Evolutionary conservation across 2,797 vertebrate species (phyloP), one percentile per base, ranked within the genome.

Genomic region (Decapterus maruadsi): DNA sequence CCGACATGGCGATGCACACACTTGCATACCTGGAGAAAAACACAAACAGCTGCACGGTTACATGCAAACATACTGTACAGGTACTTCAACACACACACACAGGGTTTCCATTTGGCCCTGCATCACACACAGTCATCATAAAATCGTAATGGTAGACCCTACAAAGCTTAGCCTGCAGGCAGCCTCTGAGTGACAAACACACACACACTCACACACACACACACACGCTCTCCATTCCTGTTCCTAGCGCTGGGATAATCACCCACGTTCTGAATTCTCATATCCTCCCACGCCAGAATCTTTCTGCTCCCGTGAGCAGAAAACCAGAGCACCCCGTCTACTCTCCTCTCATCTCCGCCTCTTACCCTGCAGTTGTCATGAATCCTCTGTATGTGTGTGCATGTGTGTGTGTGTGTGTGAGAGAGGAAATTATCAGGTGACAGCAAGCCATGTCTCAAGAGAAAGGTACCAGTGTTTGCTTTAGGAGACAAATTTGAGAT

Each of bases 291-390:
- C 87, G 80, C 80, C 81, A 78, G 81, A 90, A 87, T 94, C 83
- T 83, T 92, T 92, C 91, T 92, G 93, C 92, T 89, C 86, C 83
- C 80, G 68, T 89, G 86, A 91, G 92, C 88, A 80, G 88, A 90
- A 91, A 93, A 87, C 83, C 85, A 88, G 84, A 88, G 84, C 89
- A 71, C 70, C 86, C 80, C 75, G 40, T 89, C 87, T 91, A 85
- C 82, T 86, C 82, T 85, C 80, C 46, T 91, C 89, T 89, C 88
- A 77, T 91, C 88, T 84, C 51, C 31, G 38, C 77, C 82, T 92
- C 84, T 87, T 77, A 83, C 82, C 73, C 78, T 86, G 81, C 77
- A 82, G 80, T 85, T 85, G 83, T 86, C 86, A 88, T 86, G 81
- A 89, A 81, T 75, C 74, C 70, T 78, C 69, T 78, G 51, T 76